These are phyloP conservation scores for Darevskia mixta DNA, from an alignment of 2,797 vertebrate species.

Conservation along the genomic window DNA sequence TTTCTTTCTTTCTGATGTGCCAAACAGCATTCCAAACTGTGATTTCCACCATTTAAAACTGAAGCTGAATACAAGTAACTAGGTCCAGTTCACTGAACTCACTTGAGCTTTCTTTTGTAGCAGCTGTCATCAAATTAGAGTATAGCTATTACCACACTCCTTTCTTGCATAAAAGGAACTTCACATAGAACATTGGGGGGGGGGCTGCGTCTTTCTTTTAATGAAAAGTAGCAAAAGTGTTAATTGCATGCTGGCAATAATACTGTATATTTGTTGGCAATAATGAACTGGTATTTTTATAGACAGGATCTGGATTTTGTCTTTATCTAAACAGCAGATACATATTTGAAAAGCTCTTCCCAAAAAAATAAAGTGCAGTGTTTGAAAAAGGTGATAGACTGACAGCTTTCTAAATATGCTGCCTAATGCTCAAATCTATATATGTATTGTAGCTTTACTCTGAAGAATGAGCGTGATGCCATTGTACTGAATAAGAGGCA, in stretches of 20 bases:
- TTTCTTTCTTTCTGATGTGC: neutral
- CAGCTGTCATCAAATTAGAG: constrained; percentile 10
- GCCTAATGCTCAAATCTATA: neutral
- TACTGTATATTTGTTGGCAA: neutral
- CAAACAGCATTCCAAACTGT: constrained; percentile 1
- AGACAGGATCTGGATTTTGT: neutral
- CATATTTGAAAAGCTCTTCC: neutral
- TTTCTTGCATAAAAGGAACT: neutral
- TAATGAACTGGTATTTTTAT: neutral
- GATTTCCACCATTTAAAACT: constrained; percentile 48
- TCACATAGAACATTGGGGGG: neutral
- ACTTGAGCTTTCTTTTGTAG: constrained; percentile 17
- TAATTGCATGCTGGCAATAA: neutral
- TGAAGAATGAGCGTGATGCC: too few relatives aligned
- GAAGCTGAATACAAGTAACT: constrained; percentile 26
- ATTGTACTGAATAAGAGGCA: too few relatives aligned
- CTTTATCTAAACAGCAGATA: neutral
- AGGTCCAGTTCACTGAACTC: constrained; percentile 36
- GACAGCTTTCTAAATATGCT: neutral
- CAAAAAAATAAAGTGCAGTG: neutral
- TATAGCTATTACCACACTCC: neutral
- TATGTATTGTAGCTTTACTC: too few relatives aligned
- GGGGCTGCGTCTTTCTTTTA: neutral
- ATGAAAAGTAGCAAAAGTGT: neutral
- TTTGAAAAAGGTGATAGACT: rapidly evolving